phyloP scores from a whole-genome alignment of 2,888 invertebrate genomes.

The Cyclophora albipunctata region DNA sequence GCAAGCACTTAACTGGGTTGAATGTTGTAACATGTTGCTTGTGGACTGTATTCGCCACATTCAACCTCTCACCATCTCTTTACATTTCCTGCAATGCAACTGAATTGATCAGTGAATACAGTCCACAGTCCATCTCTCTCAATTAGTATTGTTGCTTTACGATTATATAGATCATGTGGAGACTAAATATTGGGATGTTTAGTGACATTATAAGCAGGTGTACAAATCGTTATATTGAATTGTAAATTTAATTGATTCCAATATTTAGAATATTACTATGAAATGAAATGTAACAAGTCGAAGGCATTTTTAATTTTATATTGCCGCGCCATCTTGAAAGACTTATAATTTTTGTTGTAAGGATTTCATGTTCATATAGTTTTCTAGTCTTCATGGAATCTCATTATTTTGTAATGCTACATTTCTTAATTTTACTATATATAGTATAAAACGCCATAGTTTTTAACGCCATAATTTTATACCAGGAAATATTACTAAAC shows the following conservation, averaged over 20 bases:
- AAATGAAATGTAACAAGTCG: conserved; percentile 49
- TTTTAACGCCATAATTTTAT: conserved; percentile 38
- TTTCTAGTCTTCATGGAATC: conserved; percentile 72
- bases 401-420: conserved; percentile 64
- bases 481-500: conserved; percentile 22
- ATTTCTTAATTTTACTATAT: conserved; percentile 50
- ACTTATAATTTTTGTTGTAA: conserved; percentile 66
- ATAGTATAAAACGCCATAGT: conserved; percentile 45
- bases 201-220: conserved; percentile 60
- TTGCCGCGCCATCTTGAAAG: conserved; percentile 71
- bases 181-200: conserved; percentile 67
- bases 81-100: conserved; percentile 9
- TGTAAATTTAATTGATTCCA: conserved; percentile 57
- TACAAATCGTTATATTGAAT: conserved; percentile 68
- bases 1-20: conserved; percentile 67
- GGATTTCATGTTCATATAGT: conserved; percentile 74
- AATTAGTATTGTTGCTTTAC: conserved; percentile 45
- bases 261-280: conserved; percentile 63
- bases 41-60: conserved; percentile 48
- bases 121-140: conserved; percentile 40
- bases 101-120: conserved; percentile 36
- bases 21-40: conserved; percentile 63
- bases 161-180: conserved; percentile 49
- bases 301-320: conserved; percentile 69
- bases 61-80: conserved; percentile 12